Evolutionary conservation across 2,888 invertebrate species (phyloP).

Genomic region (Drosophila rellima): DNA sequence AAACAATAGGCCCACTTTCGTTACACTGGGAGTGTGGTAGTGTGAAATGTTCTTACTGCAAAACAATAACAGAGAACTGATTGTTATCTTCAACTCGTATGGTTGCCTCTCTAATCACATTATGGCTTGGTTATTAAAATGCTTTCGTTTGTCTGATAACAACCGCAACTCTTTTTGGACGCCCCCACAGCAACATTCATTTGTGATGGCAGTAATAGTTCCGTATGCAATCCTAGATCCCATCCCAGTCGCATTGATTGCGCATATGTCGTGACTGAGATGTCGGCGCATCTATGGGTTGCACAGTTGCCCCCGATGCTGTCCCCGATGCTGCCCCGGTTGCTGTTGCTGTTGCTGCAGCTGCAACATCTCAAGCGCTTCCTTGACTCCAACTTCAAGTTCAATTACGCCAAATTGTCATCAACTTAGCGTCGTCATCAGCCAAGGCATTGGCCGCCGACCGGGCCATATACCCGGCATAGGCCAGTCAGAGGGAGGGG

Average conservation of each 20-base stretch:
- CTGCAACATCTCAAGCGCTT: conserved; percentile 41
- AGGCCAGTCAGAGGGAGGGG: background rate
- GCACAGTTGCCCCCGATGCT: conserved; percentile 44
- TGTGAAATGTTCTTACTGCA: conserved; percentile 24
- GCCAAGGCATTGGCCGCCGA: conserved; percentile 57
- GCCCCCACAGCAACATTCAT: background rate
- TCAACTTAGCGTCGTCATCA: conserved; percentile 48
- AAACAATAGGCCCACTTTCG: conserved; percentile 47
- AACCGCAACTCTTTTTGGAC: background rate
- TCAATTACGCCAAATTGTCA: conserved; percentile 74
- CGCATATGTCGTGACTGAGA: conserved; percentile 69
- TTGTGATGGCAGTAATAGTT: conserved; percentile 2
- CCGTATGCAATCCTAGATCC: conserved; percentile 10
- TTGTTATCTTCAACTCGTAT: conserved; percentile 30
- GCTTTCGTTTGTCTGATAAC: conserved; percentile 17
- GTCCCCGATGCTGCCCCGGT: conserved; percentile 1
- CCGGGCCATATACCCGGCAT: conserved; percentile 7
- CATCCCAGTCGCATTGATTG: conserved; percentile 40
- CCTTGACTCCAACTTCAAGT: conserved; percentile 67
- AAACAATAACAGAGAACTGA: conserved; percentile 1
- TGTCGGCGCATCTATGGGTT: conserved; percentile 45
- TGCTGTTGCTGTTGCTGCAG: background rate
- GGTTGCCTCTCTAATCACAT: conserved; percentile 36
- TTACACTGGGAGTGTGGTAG: conserved; percentile 2
- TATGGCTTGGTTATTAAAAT: conserved; percentile 25